Evolutionary conservation across 2,797 vertebrate genomes (phyloP).

Genomic region (Thamnophis elegans): DNA sequence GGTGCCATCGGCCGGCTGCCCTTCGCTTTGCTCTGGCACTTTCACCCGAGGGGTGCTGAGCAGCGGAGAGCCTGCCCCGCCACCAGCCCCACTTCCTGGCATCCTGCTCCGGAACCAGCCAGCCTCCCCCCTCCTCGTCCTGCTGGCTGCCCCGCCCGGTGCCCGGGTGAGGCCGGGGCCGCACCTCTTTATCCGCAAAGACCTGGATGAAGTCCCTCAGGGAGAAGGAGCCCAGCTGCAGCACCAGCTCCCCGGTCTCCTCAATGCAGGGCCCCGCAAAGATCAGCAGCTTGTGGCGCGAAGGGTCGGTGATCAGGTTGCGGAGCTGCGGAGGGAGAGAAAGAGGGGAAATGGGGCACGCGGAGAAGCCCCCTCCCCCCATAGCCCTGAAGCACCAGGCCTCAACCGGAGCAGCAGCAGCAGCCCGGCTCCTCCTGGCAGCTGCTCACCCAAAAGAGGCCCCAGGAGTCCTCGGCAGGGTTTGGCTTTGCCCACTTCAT

Average conservation of each 20-base stretch:
- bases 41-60: neutral
- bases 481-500: neutral
- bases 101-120: neutral
- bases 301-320: constrained; percentile 80
- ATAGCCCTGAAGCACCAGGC: no score
- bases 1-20: no score
- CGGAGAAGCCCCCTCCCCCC: neutral
- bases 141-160: neutral
- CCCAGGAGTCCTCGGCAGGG: neutral
- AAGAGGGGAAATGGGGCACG: neutral
- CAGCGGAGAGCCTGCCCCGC: neutral
- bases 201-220: constrained; percentile 82
- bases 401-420: neutral
- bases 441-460: neutral
- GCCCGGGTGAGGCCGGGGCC: neutral
- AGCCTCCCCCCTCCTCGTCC: neutral
- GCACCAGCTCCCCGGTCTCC: constrained; percentile 82
- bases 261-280: constrained; percentile 87
- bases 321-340: constrained; percentile 74
- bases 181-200: constrained; percentile 85
- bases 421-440: neutral
- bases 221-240: constrained; percentile 86
- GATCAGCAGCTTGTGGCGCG: constrained; percentile 86
- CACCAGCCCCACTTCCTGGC: neutral
- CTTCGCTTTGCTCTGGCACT: neutral